Conservation (phyloP, 2,797 vertebrate species). For the Setipinna tenuifilis region DNA sequence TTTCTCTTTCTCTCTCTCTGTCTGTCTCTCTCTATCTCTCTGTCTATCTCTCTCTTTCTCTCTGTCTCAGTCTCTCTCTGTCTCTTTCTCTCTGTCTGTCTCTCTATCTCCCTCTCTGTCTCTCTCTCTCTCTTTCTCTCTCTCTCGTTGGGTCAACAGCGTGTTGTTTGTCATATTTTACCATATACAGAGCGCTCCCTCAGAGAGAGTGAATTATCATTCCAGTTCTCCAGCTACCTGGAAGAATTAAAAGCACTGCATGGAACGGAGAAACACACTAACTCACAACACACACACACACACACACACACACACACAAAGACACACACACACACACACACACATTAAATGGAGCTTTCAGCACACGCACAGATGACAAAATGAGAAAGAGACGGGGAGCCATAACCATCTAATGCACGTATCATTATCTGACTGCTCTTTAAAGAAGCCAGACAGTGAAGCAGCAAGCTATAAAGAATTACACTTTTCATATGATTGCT, state of each 20-base stretch:
- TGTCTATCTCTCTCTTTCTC: background rate
- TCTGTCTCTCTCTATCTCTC: background rate
- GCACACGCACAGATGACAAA: background rate
- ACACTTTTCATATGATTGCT: background rate
- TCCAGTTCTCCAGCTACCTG: slow-evolving; percentile 21
- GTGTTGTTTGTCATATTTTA: slow-evolving; percentile 16
- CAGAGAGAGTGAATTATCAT: slow-evolving; percentile 13
- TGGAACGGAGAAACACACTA: background rate
- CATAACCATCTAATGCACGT: background rate
- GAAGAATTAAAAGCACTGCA: slow-evolving; percentile 19
- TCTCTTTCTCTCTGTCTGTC: too few species aligned
- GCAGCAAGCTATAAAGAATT: background rate
- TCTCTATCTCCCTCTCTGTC: background rate
- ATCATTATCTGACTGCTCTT: background rate
- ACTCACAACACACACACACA: background rate
- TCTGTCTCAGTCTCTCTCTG: too few species aligned
- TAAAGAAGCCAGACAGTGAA: slow-evolving; percentile 5
- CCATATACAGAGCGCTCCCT: slow-evolving; percentile 4
- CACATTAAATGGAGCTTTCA: background rate
- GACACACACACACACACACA: background rate
- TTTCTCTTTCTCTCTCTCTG: background rate
- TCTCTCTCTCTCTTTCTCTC: background rate
- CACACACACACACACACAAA: background rate
- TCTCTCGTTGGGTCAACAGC: background rate
- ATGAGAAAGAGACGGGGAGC: background rate